Base-by-base conservation (phyloP, 2,888 invertebrate genomes). In the Melanargia galathea region DNA sequence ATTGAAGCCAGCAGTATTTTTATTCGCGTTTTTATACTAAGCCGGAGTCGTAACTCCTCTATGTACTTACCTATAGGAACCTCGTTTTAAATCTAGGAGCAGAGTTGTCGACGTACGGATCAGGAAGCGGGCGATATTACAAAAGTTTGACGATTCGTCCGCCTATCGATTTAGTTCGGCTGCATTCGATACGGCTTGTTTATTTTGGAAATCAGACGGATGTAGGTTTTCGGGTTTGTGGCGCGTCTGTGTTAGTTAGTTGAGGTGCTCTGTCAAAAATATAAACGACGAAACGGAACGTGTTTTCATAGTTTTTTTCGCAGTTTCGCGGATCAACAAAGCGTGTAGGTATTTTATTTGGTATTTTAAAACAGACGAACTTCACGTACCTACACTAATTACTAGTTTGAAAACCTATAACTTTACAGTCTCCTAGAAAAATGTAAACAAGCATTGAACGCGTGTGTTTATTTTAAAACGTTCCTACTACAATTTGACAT, bases 221-320 rank as follows among this genome's bases (percentile, higher is more conserved):
- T 88, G 87, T 88, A 87, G 87, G 87, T 88, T 89, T 89, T 87
- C 78, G 82, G 87, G 88, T 86, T 87, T 88, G 89, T 82, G 89
- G 88, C 85, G 79, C 78, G 79, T 81, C 79, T 78, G 81, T 78
- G 78, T 30, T 83, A 65, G 66, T 64, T 64, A 63, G 64, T 69
- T 66, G 57, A 69, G 67, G 61, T 67, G 56, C 62, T 64, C 67
- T 40, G 59, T 51, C 62, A 69, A 66, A 69, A 68, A 63, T 61
- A 60, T 51, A 64, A 52, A 57, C 40, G 43, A 22, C 30, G 49
- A 51, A 69, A 73, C 74, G 51, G 20, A 30, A 52, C 60, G 58
- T 45, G 62, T 65, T 65, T 65, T 61, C 67, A 63, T 63, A 63
- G 64, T 75, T 79, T 83, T 80, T 76, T n/a, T n/a, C n/a, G n/a